Percentiles rank a stretch among this genome's conserved stretches.
Evolutionary conservation across 2,888 invertebrate genomes (phyloP).

Genomic region (Lycia hirtaria): DNA sequence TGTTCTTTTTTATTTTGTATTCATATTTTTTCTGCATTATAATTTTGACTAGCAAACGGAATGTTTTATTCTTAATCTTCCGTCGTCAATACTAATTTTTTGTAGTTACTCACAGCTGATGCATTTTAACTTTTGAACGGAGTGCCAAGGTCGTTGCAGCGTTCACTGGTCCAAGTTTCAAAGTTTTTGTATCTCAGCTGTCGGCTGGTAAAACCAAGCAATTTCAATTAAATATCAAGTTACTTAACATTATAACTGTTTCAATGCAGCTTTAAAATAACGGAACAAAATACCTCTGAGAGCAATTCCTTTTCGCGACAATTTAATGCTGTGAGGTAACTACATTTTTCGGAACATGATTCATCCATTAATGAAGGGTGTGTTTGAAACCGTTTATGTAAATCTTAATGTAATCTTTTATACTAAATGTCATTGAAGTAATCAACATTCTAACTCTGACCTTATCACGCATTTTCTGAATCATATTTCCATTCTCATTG

Average conservation of each 20-base stretch:
- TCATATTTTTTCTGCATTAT: too few species aligned
- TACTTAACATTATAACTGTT: conserved; percentile 40
- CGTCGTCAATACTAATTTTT: too few species aligned
- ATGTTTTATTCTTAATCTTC: too few species aligned
- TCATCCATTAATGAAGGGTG: conserved; percentile 42
- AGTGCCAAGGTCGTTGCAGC: conserved; percentile 1
- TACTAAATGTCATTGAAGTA: neutral
- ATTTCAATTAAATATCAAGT: conserved; percentile 28
- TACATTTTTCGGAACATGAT: conserved; percentile 56
- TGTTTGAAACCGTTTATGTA: neutral
- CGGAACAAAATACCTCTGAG: conserved; percentile 53
- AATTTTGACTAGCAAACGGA: too few species aligned
- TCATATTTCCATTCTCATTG: too few species aligned
- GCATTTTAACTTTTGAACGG: neutral
- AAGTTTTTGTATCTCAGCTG: conserved; percentile 2
- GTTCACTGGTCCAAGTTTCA: neutral
- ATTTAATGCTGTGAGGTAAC: conserved; percentile 45
- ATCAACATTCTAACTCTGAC: neutral
- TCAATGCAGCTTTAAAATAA: conserved; percentile 41
- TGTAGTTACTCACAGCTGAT: neutral
- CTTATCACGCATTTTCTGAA: neutral
- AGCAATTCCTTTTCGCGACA: conserved; percentile 69
- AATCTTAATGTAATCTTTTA: neutral
- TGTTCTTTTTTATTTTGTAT: too few species aligned
- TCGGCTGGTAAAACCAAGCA: conserved; percentile 8